Evolutionary conservation across 2,888 invertebrate genomes (phyloP).

Genomic region (Hirtodrosophila trivittata): DNA sequence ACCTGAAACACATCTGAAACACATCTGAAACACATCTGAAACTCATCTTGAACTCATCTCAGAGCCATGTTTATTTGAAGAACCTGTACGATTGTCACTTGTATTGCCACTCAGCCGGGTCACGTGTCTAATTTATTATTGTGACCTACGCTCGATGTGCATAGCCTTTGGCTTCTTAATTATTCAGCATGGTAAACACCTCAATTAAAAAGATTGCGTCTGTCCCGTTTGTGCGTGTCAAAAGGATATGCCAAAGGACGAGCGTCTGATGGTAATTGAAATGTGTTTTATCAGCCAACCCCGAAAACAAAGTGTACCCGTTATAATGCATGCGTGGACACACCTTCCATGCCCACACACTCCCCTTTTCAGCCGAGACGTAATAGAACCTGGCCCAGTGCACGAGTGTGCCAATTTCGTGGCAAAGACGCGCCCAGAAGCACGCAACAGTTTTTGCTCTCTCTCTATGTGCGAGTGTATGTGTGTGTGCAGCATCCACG

Average conservation of each 20-base stretch:
- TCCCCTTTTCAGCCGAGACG: neutral
- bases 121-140: slow-evolving; percentile 75
- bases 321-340: slow-evolving; percentile 56
- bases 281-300: slow-evolving; percentile 28
- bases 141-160: slow-evolving; percentile 61
- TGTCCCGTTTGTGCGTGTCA: slow-evolving; percentile 54
- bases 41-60: neutral
- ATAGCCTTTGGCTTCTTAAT: slow-evolving; percentile 48
- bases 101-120: slow-evolving; percentile 42
- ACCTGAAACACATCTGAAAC: neutral
- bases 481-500: slow-evolving; percentile 49
- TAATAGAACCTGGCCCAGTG: slow-evolving; percentile 53
- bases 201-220: slow-evolving; percentile 73
- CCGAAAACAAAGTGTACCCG: slow-evolving; percentile 8
- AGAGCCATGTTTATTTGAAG: slow-evolving; percentile 17
- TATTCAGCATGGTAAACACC: slow-evolving; percentile 72
- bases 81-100: slow-evolving; percentile 40
- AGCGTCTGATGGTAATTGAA: no score
- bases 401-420: slow-evolving; percentile 74
- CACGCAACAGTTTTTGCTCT: slow-evolving; percentile 71
- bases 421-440: slow-evolving; percentile 57
- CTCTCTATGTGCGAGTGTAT: slow-evolving; percentile 1
- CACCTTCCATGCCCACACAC: slow-evolving; percentile 43
- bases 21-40: no score
- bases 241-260: slow-evolving; percentile 45